Percentiles rank a stretch among this genome's conserved stretches.
phyloP scores from a whole-genome alignment of 2,797 vertebrate genomes.

The Rousettus madagascariensis region DNA sequence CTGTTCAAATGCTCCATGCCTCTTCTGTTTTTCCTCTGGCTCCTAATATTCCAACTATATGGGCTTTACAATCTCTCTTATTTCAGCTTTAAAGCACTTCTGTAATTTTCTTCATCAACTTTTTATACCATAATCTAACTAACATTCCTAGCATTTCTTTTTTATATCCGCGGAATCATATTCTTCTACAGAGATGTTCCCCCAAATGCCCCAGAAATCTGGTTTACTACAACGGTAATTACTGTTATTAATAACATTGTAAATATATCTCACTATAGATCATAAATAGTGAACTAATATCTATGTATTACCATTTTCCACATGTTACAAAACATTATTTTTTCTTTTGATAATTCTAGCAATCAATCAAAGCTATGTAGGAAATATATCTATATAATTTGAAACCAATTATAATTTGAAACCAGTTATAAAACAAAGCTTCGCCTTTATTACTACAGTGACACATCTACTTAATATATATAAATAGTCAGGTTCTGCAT shows the following conservation, averaged over 20 bases:
- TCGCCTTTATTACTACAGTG: neutral
- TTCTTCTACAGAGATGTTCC: neutral
- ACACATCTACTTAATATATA: neutral
- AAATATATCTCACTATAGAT: neutral
- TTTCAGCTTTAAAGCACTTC: neutral
- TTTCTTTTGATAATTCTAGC: constrained; percentile 35
- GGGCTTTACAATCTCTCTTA: neutral
- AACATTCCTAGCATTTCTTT: neutral
- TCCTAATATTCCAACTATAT: neutral
- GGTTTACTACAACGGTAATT: neutral
- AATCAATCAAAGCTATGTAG: neutral
- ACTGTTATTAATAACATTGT: neutral
- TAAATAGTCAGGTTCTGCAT: neutral
- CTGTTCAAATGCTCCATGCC: neutral
- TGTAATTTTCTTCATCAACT: neutral
- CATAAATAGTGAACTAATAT: neutral
- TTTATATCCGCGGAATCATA: neutral
- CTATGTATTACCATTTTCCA: neutral
- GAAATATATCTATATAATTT: neutral
- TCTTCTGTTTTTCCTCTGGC: neutral
- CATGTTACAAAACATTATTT: neutral
- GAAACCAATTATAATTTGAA: neutral
- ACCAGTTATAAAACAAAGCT: neutral
- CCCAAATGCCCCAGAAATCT: neutral
- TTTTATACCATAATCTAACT: neutral